Conservation (phyloP, 2,113 vertebrate species). For the Gymnorhina tibicen region DNA sequence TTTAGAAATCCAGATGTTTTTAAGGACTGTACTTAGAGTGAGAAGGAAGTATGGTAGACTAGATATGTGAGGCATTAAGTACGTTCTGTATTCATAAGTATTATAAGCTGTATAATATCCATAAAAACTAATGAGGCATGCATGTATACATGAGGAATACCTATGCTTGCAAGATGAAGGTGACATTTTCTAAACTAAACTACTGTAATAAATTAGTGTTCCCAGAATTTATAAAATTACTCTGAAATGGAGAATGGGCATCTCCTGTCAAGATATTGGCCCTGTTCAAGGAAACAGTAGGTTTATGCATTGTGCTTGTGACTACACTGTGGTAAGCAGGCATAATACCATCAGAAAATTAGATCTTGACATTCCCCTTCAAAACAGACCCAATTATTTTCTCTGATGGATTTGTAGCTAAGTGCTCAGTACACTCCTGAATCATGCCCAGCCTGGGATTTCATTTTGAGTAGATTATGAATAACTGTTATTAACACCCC, state of each 20-base stretch:
- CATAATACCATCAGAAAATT: not conserved
- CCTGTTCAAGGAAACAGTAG: not conserved
- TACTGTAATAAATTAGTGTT: not conserved
- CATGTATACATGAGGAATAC: not conserved
- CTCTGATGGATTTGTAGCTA: not conserved
- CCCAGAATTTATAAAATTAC: not conserved
- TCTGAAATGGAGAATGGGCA: not conserved
- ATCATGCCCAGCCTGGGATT: not conserved
- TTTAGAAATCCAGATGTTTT: slow-evolving; percentile 12
- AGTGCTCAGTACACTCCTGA: not conserved
- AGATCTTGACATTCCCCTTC: not conserved
- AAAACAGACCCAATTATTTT: not conserved
- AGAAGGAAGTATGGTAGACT: not conserved
- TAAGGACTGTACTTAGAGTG: not conserved
- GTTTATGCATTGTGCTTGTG: not conserved
- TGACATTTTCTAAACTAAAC: not conserved
- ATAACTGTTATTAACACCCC: not conserved
- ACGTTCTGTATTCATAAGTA: not conserved
- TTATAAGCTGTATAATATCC: not conserved
- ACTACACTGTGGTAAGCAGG: not conserved
- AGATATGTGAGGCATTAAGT: not conserved
- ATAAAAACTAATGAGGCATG: not conserved
- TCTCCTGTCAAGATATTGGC: not conserved
- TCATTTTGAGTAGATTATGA: not conserved
- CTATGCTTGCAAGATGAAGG: not conserved